Evolutionary conservation across 2,113 vertebrate genomes (phyloP).

Genomic region (Chaenocephalus aceratus): DNA sequence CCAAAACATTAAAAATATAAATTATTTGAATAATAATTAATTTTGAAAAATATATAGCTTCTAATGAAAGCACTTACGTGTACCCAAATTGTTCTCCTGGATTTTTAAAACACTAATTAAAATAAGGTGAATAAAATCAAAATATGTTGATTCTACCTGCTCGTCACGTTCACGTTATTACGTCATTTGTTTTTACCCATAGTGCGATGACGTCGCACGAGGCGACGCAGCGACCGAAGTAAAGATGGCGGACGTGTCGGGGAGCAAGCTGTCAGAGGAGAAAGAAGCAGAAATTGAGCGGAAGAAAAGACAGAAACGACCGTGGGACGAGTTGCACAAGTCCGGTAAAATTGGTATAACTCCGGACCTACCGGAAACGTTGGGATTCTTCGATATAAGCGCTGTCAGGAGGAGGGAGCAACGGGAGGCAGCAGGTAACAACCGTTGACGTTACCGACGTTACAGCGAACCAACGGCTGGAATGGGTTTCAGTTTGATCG

Average conservation of each 20-base stretch:
- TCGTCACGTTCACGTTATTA: background rate
- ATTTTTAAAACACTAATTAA: too few species aligned
- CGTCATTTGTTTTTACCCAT: background rate
- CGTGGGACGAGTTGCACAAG: constrained; percentile 57
- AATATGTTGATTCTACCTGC: too few species aligned
- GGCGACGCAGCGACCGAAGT: constrained; percentile 47
- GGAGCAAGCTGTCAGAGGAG: constrained; percentile 74
- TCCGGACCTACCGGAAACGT: constrained; percentile 76
- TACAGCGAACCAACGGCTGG: background rate
- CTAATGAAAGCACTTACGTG: too few species aligned
- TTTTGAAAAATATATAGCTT: too few species aligned
- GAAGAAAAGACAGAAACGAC: constrained; percentile 47
- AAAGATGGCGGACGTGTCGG: constrained; percentile 84
- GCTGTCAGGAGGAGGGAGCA: constrained; percentile 70
- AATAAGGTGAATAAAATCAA: too few species aligned
- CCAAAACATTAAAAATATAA: too few species aligned
- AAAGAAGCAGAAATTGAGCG: constrained; percentile 74
- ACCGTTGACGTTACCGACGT: background rate
- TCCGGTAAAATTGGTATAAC: constrained; percentile 46
- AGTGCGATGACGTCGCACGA: constrained; percentile 34
- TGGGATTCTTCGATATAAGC: constrained; percentile 82
- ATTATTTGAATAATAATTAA: too few species aligned
- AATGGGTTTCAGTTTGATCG: background rate
- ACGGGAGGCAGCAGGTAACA: constrained; percentile 81
- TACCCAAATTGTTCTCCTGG: too few species aligned